phyloP scores from a whole-genome alignment of 2,113 vertebrate genomes.

The Circaetus cinerascens region DNA sequence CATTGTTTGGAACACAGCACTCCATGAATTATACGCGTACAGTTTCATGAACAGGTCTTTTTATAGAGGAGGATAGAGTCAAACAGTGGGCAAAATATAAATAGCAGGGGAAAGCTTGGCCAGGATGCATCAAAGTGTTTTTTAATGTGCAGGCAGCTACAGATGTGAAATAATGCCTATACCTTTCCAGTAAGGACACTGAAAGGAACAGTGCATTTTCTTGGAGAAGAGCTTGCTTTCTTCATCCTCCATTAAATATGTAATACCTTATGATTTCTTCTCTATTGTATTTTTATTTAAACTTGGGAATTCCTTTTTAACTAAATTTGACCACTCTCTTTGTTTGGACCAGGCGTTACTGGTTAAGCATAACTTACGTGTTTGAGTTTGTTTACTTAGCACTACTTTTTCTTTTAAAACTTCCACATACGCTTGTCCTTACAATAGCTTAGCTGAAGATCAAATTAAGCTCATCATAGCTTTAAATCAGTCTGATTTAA shows the following conservation, averaged over 20 bases:
- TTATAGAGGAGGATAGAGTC: neutral
- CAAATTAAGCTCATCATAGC: neutral
- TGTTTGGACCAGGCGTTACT: neutral
- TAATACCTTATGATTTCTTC: neutral
- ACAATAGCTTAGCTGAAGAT: neutral
- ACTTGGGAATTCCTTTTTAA: neutral
- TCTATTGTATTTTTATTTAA: neutral
- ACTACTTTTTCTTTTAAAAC: neutral
- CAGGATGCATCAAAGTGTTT: neutral
- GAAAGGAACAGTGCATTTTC: neutral
- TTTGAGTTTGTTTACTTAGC: neutral
- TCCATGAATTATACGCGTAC: fast-evolving
- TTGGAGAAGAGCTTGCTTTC: neutral
- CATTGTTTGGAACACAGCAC: neutral
- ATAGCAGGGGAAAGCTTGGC: neutral
- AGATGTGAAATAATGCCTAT: neutral
- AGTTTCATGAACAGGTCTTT: neutral
- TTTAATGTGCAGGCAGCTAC: neutral
- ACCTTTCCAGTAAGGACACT: neutral
- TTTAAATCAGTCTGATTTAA: neutral
- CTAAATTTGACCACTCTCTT: neutral
- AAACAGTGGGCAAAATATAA: neutral
- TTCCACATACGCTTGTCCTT: neutral
- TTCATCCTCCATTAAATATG: neutral
- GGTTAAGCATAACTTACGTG: fast-evolving